Percentiles rank a stretch among this genome's conserved stretches.
Conservation (phyloP, 2,888 invertebrate species). For the Lasioglossum malachurum region DNA sequence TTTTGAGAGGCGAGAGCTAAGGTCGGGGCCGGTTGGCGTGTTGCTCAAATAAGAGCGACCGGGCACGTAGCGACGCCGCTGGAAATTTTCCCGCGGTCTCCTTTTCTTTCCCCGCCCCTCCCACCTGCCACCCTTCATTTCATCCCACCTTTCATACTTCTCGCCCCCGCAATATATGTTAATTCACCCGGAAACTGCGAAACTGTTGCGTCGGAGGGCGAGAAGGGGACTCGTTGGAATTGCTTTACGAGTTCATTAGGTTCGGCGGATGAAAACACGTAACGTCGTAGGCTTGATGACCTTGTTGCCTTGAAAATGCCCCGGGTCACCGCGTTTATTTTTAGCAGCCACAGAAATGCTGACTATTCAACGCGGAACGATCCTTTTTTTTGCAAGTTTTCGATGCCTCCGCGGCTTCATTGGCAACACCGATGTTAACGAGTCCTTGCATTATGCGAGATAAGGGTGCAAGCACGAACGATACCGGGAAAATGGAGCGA, state of each 20-base stretch:
- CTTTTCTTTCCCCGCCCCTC: too few relatives aligned
- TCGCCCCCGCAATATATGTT: constrained; percentile 21
- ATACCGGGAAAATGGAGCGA: not conserved
- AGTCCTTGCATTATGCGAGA: not conserved
- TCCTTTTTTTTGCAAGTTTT: not conserved
- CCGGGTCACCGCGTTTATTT: not conserved
- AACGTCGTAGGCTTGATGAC: constrained; percentile 3
- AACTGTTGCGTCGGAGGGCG: not conserved
- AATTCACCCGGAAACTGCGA: constrained; percentile 11
- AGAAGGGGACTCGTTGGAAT: not conserved
- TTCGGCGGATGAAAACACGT: constrained; percentile 19
- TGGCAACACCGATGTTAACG: constrained; percentile 10
- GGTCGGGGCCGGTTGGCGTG: constrained; percentile 23
- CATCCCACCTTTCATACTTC: not conserved
- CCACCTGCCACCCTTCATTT: not conserved
- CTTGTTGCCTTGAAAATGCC: not conserved
- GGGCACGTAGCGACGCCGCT: constrained; percentile 22
- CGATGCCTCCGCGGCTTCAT: not conserved
- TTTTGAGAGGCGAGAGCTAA: constrained; percentile 59
- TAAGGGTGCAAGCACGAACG: not conserved
- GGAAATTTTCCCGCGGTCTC: constrained; percentile 14
- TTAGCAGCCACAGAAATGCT: not conserved
- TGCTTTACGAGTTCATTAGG: constrained; percentile 26
- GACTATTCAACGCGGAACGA: not conserved
- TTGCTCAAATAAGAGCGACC: constrained; percentile 40